Conservation (phyloP, 2,797 vertebrate species). For the Rhabdomys pumilio region DNA sequence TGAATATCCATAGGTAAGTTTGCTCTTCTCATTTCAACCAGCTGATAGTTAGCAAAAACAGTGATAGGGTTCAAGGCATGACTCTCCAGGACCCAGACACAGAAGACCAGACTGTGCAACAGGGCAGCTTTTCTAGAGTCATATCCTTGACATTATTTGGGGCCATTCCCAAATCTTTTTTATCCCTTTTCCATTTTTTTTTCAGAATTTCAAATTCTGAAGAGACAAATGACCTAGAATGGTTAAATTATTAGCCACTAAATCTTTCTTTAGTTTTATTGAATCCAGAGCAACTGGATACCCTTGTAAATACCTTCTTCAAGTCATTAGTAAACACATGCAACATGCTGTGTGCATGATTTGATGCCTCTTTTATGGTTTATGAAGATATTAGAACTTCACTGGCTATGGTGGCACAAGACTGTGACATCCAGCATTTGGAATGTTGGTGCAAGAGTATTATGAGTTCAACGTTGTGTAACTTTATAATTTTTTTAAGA, state of each 20-base stretch:
- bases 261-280: neutral
- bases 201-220: neutral
- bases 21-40: conserved; percentile 38
- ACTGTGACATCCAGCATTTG: neutral
- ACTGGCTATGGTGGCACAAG: neutral
- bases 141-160: neutral
- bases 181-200: neutral
- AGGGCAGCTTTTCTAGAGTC: neutral
- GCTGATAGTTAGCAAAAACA: neutral
- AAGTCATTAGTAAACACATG: neutral
- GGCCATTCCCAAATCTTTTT: neutral
- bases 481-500: neutral
- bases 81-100: neutral
- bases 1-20: neutral
- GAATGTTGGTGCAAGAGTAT: neutral
- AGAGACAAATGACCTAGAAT: neutral
- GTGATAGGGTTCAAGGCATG: neutral
- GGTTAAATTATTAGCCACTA: neutral
- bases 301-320: neutral
- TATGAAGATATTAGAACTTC: neutral
- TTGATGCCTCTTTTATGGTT: neutral
- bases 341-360: neutral
- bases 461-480: neutral
- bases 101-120: neutral
- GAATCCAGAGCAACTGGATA: neutral